Evolutionary conservation across 1,140 invertebrate genomes (phyloP).

Genomic region (Notospermus geniculatus): DNA sequence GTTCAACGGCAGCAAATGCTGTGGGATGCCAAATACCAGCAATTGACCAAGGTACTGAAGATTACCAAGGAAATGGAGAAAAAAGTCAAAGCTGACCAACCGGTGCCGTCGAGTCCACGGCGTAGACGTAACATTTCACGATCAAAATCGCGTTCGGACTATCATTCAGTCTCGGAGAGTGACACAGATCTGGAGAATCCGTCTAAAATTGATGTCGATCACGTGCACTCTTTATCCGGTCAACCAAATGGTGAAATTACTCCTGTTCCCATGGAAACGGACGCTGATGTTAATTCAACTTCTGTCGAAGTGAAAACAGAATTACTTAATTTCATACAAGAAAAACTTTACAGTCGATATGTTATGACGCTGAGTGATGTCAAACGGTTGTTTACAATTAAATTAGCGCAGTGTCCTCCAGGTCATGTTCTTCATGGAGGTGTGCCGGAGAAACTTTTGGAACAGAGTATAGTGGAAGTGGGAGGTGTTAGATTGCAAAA

Average conservation of each 20-base stretch:
- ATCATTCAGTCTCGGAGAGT: slow-evolving; percentile 46
- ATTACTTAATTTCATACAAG: slow-evolving; percentile 38
- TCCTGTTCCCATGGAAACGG: slow-evolving; percentile 8
- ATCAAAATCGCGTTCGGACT: slow-evolving; percentile 36
- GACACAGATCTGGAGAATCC: slow-evolving; percentile 41
- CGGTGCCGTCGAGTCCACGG: slow-evolving; percentile 30
- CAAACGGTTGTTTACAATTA: slow-evolving; percentile 37
- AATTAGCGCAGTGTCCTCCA: slow-evolving; percentile 38
- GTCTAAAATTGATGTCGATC: slow-evolving; percentile 2
- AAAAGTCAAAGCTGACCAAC: slow-evolving; percentile 31
- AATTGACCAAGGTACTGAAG: slow-evolving; percentile 62
- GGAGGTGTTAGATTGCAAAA: slow-evolving; percentile 40
- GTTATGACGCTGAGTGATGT: slow-evolving; percentile 41
- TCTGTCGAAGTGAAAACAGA: slow-evolving; percentile 30
- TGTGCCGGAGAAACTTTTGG: slow-evolving; percentile 41
- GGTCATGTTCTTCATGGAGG: slow-evolving; percentile 40
- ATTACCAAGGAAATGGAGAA: slow-evolving; percentile 44
- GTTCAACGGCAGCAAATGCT: slow-evolving; percentile 75
- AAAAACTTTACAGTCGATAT: slow-evolving; percentile 34
- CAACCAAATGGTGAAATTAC: slow-evolving; percentile 14
- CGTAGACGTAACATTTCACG: slow-evolving; percentile 33
- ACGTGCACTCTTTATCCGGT: slow-evolving; percentile 10
- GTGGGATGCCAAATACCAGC: slow-evolving; percentile 75
- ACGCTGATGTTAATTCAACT: slow-evolving; percentile 16
- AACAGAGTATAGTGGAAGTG: slow-evolving; percentile 35